These are phyloP conservation scores for Prostheceraeus crozeri DNA, from an alignment of 2,888 invertebrate species.

Conservation along the genomic window DNA sequence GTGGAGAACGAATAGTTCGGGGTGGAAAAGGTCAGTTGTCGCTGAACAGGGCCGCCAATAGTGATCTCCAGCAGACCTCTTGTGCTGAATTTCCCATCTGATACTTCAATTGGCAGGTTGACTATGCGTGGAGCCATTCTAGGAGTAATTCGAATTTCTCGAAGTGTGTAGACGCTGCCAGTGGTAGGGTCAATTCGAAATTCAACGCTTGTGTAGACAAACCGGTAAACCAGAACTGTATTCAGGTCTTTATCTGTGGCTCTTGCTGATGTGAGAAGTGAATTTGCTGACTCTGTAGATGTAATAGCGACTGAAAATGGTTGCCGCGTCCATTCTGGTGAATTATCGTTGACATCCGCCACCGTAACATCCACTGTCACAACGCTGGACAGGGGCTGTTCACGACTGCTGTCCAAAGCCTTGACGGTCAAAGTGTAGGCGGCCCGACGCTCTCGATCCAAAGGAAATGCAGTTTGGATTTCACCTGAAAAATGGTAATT, in stretches of 20 bases:
- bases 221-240: too few species aligned
- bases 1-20: background rate
- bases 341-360: slow-evolving; percentile 2
- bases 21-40: background rate
- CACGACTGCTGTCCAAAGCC: background rate
- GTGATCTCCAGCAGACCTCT: too few species aligned
- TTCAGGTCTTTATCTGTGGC: background rate
- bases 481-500: too few species aligned
- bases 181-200: too few species aligned
- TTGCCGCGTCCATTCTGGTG: background rate
- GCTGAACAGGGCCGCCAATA: background rate
- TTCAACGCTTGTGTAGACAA: too few species aligned
- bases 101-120: too few species aligned
- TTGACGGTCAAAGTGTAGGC: background rate
- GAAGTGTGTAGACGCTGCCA: slow-evolving; percentile 6
- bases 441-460: background rate
- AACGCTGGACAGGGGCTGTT: background rate
- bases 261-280: background rate
- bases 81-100: too few species aligned
- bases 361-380: slow-evolving; percentile 10
- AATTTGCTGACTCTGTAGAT: background rate
- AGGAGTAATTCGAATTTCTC: too few species aligned
- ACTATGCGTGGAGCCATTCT: too few species aligned
- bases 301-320: background rate
- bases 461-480: too few species aligned